phyloP scores from a whole-genome alignment of 2,888 invertebrate genomes.

The Litoditis marina region DNA sequence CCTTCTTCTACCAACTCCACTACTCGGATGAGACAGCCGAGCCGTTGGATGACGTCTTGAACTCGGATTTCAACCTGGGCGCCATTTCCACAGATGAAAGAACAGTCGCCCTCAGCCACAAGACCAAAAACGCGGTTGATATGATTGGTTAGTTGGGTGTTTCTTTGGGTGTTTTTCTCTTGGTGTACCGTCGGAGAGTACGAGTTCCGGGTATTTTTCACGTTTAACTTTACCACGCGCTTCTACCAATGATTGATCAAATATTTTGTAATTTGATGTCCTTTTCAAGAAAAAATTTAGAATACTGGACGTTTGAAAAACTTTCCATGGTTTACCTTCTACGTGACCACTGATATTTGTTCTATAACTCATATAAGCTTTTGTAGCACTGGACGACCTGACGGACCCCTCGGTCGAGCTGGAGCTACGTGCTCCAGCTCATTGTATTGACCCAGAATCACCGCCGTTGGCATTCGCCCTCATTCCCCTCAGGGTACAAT shows the following conservation, averaged over 20 bases:
- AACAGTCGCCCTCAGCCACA: slow-evolving; percentile 41
- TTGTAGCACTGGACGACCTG: slow-evolving; percentile 24
- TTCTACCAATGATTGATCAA: too few species aligned
- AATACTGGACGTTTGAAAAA: too few species aligned
- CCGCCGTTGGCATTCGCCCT: slow-evolving; percentile 24
- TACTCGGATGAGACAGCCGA: slow-evolving; percentile 50
- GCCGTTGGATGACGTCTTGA: slow-evolving; percentile 34
- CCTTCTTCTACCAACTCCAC: slow-evolving; percentile 37
- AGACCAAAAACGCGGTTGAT: slow-evolving; percentile 27
- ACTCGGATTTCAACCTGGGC: slow-evolving; percentile 33
- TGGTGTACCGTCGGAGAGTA: too few species aligned
- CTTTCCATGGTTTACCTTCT: background rate
- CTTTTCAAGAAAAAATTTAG: too few species aligned
- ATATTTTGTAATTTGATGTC: too few species aligned
- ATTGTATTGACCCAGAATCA: slow-evolving; percentile 37
- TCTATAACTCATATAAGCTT: background rate
- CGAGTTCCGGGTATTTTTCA: too few species aligned
- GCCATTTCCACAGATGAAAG: slow-evolving; percentile 41
- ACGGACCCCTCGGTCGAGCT: slow-evolving; percentile 15
- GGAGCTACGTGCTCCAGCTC: slow-evolving; percentile 35
- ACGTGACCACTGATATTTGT: background rate
- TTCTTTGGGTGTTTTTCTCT: too few species aligned
- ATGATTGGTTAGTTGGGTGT: slow-evolving; percentile 26
- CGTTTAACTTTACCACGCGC: too few species aligned
- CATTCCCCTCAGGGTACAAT: slow-evolving; percentile 14